Conservation (phyloP, 2,888 invertebrate species). For the Teleogryllus oceanicus region DNA sequence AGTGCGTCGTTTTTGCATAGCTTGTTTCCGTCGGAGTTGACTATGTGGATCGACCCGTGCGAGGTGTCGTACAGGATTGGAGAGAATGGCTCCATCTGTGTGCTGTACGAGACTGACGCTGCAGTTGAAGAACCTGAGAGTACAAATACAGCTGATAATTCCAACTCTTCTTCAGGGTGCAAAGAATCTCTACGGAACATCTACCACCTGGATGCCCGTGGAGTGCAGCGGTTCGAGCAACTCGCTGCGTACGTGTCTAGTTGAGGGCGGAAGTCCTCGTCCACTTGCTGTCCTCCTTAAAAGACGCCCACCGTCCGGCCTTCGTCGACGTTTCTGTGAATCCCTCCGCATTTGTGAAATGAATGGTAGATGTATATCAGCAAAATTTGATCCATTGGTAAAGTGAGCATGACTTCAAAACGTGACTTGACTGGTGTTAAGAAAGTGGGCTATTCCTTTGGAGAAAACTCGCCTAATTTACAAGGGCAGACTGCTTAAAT, state of each 20-base stretch:
- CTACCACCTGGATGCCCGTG: constrained; percentile 39
- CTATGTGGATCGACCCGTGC: constrained; percentile 72
- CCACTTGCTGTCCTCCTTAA: constrained; percentile 20
- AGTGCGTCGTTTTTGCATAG: constrained; percentile 56
- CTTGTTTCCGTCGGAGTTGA: constrained; percentile 64
- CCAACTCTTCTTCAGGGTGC: constrained; percentile 32
- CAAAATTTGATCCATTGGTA: neutral
- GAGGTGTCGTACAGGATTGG: constrained; percentile 67
- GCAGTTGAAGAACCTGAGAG: neutral
- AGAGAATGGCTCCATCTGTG: constrained; percentile 61
- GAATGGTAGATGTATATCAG: constrained; percentile 24
- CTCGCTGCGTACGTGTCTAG: constrained; percentile 41
- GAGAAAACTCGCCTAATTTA: neutral
- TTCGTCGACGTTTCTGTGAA: constrained; percentile 4
- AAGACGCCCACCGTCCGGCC: constrained; percentile 24
- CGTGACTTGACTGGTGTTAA: neutral
- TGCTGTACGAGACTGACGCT: constrained; percentile 49
- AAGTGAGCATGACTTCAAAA: neutral
- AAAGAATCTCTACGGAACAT: constrained; percentile 39
- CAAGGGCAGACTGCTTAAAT: neutral
- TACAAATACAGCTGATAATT: neutral
- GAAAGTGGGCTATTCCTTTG: constrained; percentile 6
- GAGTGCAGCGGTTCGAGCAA: constrained; percentile 39
- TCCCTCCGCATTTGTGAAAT: constrained; percentile 32
- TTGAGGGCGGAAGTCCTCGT: constrained; percentile 31